phyloP scores from a whole-genome alignment of 2,797 vertebrate species.

The Pipistrellus pipistrellus region DNA sequence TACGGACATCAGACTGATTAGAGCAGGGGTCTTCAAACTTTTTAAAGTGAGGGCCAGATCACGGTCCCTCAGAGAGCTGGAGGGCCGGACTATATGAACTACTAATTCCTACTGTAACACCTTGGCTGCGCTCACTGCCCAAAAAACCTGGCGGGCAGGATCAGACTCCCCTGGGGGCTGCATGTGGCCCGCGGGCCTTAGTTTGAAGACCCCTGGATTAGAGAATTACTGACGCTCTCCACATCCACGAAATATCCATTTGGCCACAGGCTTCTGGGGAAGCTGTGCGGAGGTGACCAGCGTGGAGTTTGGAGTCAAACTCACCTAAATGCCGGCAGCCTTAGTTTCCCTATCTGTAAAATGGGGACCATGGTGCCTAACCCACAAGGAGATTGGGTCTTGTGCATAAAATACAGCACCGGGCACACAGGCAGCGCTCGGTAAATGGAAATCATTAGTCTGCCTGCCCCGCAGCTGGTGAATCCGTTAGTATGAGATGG shows the following conservation, averaged over 20 bases:
- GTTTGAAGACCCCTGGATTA: no score
- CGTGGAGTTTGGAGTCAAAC: neutral
- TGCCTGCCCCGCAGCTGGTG: neutral
- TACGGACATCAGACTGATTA: neutral
- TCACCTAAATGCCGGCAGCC: conserved; percentile 3
- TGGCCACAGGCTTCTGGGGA: neutral
- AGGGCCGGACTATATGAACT: no score
- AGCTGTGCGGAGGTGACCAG: neutral
- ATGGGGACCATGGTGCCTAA: neutral
- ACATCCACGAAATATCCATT: neutral
- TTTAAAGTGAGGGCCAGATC: no score
- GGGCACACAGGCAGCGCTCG: neutral
- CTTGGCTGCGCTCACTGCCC: no score
- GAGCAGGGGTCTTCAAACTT: no score
- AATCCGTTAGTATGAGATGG: neutral
- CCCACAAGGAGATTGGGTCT: neutral
- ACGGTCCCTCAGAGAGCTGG: no score
- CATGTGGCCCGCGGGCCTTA: no score
- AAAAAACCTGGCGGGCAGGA: no score
- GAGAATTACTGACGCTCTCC: neutral
- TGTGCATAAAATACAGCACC: neutral
- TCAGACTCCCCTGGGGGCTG: no score
- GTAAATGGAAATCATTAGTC: neutral
- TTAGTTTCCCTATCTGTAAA: conserved; percentile 25
- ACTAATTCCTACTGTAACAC: no score